Percentiles rank a stretch among this genome's conserved stretches.
phyloP scores from a whole-genome alignment of 2,113 vertebrate genomes.

The Malurus alboscapulatus region DNA sequence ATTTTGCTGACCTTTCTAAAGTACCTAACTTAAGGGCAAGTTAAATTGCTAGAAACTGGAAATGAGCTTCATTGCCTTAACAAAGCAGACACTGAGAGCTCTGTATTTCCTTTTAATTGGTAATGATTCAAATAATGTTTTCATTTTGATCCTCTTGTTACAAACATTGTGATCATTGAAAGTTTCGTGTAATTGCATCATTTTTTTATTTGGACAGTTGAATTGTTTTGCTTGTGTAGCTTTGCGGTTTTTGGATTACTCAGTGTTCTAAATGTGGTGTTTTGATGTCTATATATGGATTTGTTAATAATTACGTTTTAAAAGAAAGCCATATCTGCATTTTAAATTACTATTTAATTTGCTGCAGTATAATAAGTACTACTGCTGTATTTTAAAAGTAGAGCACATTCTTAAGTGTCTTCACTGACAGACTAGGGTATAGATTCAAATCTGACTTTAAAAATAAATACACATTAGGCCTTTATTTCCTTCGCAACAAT shows the following conservation, averaged over 20 bases:
- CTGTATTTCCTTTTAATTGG: background rate
- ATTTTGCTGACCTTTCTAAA: background rate
- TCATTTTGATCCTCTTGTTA: background rate
- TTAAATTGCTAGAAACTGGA: background rate
- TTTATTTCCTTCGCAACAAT: background rate
- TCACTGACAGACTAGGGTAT: background rate
- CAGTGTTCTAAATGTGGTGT: background rate
- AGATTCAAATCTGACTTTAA: background rate
- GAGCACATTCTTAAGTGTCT: background rate
- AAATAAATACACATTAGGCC: background rate
- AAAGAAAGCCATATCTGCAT: background rate
- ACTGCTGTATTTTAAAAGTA: background rate
- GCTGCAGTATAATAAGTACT: background rate
- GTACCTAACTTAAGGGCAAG: background rate
- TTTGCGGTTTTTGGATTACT: background rate
- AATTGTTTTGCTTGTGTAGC: background rate
- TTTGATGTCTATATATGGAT: background rate
- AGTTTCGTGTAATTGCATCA: background rate
- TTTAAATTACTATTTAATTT: background rate
- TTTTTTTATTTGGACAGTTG: background rate
- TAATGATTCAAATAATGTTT: background rate
- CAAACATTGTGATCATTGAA: background rate
- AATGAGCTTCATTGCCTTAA: background rate
- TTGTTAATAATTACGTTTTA: background rate
- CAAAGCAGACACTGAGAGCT: background rate